phyloP scores from a whole-genome alignment of 2,113 vertebrate species.

The Falco punctatus region DNA sequence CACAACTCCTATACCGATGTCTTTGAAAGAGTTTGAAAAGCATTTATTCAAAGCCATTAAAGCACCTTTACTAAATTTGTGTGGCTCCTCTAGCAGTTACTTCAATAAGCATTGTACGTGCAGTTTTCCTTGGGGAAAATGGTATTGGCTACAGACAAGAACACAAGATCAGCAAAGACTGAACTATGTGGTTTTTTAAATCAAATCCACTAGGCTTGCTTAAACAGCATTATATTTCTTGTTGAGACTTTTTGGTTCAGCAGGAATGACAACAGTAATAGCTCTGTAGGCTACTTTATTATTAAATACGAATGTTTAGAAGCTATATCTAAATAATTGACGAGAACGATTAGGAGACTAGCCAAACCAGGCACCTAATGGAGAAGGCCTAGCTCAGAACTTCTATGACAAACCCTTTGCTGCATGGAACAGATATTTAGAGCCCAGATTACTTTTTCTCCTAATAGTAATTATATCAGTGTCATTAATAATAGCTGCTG shows the following conservation, averaged over 20 bases:
- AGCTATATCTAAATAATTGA: constrained; percentile 67
- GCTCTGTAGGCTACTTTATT: constrained; percentile 37
- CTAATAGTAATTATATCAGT: constrained; percentile 64
- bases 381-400: constrained; percentile 39
- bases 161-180: neutral
- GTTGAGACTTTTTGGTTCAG: neutral
- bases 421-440: constrained; percentile 69
- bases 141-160: neutral
- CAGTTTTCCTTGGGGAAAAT: neutral
- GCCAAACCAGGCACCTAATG: constrained; percentile 43
- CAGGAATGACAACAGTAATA: constrained; percentile 17
- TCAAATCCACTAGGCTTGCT: constrained; percentile 27
- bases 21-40: neutral
- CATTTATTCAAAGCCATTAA: neutral
- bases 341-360: constrained; percentile 44
- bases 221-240: constrained; percentile 11
- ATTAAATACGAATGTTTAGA: constrained; percentile 55
- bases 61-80: neutral
- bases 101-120: neutral
- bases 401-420: constrained; percentile 49
- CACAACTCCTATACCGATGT: neutral
- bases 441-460: constrained; percentile 54
- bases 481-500: constrained; percentile 67
- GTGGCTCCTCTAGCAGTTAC: neutral
- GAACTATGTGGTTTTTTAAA: neutral